Evolutionary conservation across 2,888 invertebrate genomes (phyloP).

Genomic region (Mythimna lalbum): DNA sequence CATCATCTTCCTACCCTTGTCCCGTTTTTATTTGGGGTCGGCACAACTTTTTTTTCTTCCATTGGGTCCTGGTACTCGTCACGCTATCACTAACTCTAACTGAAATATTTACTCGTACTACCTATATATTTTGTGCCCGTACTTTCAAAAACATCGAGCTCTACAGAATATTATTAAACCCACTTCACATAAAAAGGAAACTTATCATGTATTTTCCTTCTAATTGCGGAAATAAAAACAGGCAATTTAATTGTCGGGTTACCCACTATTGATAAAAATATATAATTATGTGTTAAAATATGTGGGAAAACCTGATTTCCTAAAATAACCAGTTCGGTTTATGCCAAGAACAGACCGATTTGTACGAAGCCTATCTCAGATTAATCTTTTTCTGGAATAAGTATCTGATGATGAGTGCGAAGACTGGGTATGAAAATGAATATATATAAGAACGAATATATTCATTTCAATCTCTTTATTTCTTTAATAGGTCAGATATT

Average conservation of each 20-base stretch:
- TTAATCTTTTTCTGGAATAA: neutral
- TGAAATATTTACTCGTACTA: too few species aligned
- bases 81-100: too few species aligned
- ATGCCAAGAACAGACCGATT: neutral
- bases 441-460: neutral
- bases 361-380: neutral
- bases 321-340: neutral
- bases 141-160: neutral
- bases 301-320: neutral
- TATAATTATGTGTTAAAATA: neutral
- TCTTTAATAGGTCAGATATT: neutral
- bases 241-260: neutral
- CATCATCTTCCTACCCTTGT: too few species aligned
- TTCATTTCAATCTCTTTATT: neutral
- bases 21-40: too few species aligned
- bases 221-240: slow-evolving; percentile 5
- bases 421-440: too few species aligned
- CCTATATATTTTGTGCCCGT: too few species aligned
- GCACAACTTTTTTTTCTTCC: too few species aligned
- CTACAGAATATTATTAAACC: slow-evolving; percentile 13
- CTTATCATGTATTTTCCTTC: slow-evolving; percentile 14
- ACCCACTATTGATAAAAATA: neutral
- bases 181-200: slow-evolving; percentile 11
- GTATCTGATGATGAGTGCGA: neutral
- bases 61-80: too few species aligned